Evolutionary conservation across 2,888 invertebrate species (phyloP).

Genomic region (Ditula angustiorana): DNA sequence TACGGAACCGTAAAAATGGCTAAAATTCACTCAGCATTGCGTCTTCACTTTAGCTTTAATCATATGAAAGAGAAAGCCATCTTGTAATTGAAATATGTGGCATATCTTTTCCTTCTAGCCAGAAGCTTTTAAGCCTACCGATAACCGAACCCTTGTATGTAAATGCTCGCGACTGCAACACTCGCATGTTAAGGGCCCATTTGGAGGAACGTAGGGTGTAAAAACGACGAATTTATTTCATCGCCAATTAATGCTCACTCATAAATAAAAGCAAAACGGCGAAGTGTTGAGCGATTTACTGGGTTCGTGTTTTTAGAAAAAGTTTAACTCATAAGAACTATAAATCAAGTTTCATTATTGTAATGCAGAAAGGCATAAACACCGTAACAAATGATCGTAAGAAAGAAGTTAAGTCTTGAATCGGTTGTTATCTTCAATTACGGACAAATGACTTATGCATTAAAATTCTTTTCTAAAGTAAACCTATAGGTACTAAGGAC

Average conservation of each 20-base stretch:
- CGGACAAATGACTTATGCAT: too few species aligned
- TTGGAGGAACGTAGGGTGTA: constrained; percentile 33
- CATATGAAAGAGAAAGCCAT: too few species aligned
- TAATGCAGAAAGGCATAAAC: too few species aligned
- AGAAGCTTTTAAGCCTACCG: background rate
- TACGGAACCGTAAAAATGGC: too few species aligned
- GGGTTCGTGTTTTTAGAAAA: constrained; percentile 19
- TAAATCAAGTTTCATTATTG: constrained; percentile 16
- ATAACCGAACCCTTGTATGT: background rate
- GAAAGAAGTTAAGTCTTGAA: too few species aligned
- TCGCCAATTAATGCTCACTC: constrained; percentile 37
- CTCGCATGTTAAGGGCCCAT: constrained; percentile 29
- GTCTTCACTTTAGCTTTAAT: too few species aligned
- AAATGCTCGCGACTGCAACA: constrained; percentile 15
- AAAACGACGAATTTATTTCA: constrained; percentile 40
- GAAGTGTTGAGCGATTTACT: constrained; percentile 39
- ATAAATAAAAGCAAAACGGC: constrained; percentile 37
- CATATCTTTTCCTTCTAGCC: too few species aligned
- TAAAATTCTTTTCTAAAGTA: too few species aligned
- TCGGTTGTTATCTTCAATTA: too few species aligned
- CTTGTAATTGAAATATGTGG: background rate
- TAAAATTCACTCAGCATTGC: too few species aligned
- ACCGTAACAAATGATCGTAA: too few species aligned
- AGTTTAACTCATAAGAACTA: background rate
- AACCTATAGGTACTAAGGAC: too few species aligned